Conservation (phyloP, 2,113 vertebrate species). For the Amazona vittata region DNA sequence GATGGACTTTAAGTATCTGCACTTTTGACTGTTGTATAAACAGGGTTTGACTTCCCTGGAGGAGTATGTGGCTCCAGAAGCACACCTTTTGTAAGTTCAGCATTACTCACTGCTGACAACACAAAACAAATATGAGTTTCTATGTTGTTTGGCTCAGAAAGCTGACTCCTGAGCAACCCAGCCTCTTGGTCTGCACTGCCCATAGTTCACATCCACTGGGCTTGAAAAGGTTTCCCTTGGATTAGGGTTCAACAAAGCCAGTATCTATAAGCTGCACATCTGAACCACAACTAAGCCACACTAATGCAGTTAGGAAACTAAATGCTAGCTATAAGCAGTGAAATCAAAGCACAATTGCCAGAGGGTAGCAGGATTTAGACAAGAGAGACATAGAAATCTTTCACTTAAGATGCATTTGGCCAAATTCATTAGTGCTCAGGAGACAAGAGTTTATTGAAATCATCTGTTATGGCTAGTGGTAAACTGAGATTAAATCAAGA, state of each 20-base stretch:
- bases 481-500: not conserved
- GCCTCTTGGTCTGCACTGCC: not conserved
- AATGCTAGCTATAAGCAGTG: not conserved
- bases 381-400: not conserved
- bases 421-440: not conserved
- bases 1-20: not conserved
- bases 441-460: not conserved
- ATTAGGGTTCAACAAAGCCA: not conserved
- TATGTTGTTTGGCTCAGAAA: conserved; percentile 34
- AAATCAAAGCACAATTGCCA: not conserved
- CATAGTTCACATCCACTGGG: not conserved
- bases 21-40: not conserved
- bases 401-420: not conserved
- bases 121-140: conserved; percentile 10
- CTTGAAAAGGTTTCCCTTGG: not conserved
- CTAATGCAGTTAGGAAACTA: not conserved
- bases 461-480: not conserved
- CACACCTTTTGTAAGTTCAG: not conserved
- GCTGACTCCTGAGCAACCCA: not conserved
- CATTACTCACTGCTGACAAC: conserved; percentile 43
- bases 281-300: not conserved
- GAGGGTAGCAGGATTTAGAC: not conserved
- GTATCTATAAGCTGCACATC: not conserved
- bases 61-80: not conserved
- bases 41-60: not conserved